phyloP scores from a whole-genome alignment of 2,113 vertebrate genomes.

The Cacatua alba region DNA sequence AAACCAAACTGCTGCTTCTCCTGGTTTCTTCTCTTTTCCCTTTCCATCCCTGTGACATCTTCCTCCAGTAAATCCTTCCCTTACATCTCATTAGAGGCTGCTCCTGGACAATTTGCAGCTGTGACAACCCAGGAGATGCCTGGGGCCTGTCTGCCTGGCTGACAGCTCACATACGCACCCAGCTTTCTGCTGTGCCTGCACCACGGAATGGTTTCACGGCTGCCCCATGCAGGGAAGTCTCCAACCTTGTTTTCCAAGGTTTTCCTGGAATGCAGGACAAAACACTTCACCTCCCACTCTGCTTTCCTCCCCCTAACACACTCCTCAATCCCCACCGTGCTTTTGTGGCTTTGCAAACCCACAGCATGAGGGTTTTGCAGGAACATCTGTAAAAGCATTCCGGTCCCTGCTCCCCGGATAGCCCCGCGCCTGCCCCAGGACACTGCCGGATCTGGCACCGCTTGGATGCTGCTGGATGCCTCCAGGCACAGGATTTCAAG shows the following conservation, averaged over 20 bases:
- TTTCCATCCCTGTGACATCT: slow-evolving; percentile 23
- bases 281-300: background rate
- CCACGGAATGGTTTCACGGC: fast-evolving
- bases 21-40: background rate
- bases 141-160: slow-evolving; percentile 1
- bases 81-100: background rate
- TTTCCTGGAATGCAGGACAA: background rate
- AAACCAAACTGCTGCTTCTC: background rate
- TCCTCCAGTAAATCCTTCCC: background rate
- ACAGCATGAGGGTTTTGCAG: background rate
- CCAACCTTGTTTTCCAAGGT: background rate
- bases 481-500: slow-evolving; percentile 18
- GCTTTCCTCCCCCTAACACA: background rate
- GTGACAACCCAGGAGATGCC: background rate
- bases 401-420: fast-evolving
- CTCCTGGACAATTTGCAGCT: slow-evolving; percentile 43
- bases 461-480: background rate
- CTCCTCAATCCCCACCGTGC: background rate
- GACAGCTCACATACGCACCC: background rate
- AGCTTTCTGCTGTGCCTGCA: background rate
- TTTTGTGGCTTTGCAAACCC: background rate
- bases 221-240: fast-evolving
- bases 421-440: background rate
- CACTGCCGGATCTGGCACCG: background rate
- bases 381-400: background rate